Conservation (phyloP, 2,888 invertebrate species). For the Cheilosia soror region DNA sequence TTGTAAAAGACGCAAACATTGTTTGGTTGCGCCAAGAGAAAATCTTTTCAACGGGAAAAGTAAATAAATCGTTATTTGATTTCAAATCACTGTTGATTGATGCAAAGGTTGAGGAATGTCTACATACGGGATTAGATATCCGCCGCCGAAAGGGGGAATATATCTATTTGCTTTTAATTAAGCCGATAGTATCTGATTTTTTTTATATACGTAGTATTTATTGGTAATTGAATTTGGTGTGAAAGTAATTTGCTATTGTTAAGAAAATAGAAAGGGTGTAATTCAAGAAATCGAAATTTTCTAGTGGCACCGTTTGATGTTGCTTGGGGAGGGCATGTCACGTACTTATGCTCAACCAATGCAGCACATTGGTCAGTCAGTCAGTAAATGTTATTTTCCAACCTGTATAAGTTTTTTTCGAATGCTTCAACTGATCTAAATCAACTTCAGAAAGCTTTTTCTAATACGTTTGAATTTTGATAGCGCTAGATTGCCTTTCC, state of each 20-base stretch:
- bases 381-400: too few species aligned
- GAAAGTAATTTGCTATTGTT: conserved; percentile 25
- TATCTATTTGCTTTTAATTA: conserved; percentile 57
- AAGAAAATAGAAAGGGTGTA: too few species aligned
- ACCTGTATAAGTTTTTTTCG: too few species aligned
- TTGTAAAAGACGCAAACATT: conserved; percentile 24
- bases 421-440: too few species aligned
- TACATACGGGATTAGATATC: conserved; percentile 12
- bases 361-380: too few species aligned
- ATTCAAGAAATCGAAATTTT: too few species aligned
- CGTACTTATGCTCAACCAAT: too few species aligned
- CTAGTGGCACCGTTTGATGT: too few species aligned
- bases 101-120: not conserved
- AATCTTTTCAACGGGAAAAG: conserved; percentile 39
- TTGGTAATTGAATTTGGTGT: conserved; percentile 33
- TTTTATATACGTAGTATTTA: not conserved
- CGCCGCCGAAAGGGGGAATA: not conserved
- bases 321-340: too few species aligned
- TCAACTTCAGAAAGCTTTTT: too few species aligned
- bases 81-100: conserved; percentile 47
- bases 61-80: conserved; percentile 65
- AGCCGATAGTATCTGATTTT: conserved; percentile 20
- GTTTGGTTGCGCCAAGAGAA: conserved; percentile 3
- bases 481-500: too few species aligned
- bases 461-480: too few species aligned